phyloP scores from a whole-genome alignment of 2,113 vertebrate genomes.

The Salvelinus fontinalis region DNA sequence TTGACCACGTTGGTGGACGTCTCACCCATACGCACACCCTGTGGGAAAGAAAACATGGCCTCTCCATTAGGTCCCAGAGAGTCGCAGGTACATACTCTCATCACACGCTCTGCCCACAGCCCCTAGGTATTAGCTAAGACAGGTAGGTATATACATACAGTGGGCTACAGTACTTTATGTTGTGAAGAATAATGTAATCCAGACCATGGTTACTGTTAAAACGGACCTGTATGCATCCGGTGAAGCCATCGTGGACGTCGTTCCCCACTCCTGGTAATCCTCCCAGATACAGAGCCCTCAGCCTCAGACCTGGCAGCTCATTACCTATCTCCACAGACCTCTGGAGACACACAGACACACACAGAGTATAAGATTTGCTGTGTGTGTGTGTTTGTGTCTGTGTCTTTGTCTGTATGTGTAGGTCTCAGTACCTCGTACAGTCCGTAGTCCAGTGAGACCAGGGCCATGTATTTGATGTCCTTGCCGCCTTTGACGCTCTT shows the following conservation, averaged over 20 bases:
- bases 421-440: slow-evolving; percentile 82
- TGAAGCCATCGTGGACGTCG: slow-evolving; percentile 77
- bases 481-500: slow-evolving; percentile 91
- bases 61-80: too few relatives aligned
- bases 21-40: slow-evolving; percentile 96
- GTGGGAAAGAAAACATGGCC: slow-evolving; percentile 9
- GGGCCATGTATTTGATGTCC: slow-evolving; percentile 89
- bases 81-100: too few relatives aligned
- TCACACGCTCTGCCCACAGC: too few relatives aligned
- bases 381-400: too few relatives aligned
- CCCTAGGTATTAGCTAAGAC: too few relatives aligned
- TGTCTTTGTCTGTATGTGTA: too few relatives aligned
- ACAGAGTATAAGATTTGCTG: too few relatives aligned
- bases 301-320: slow-evolving; percentile 83
- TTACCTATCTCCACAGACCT: slow-evolving; percentile 84
- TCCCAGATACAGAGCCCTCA: slow-evolving; percentile 80
- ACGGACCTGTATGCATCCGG: slow-evolving; percentile 86
- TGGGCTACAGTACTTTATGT: too few relatives aligned
- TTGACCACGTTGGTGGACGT: slow-evolving; percentile 86
- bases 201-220: too few relatives aligned
- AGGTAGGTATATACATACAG: too few relatives aligned
- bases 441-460: slow-evolving; percentile 89
- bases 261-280: slow-evolving; percentile 75
- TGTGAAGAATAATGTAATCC: too few relatives aligned
- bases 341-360: slow-evolving; percentile 55